A percentile compares a stretch with the other conserved stretches of the same genome.
These are phyloP conservation scores for Callionymus lyra DNA, from an alignment of 2,113 vertebrate genomes.

Conservation along the genomic window DNA sequence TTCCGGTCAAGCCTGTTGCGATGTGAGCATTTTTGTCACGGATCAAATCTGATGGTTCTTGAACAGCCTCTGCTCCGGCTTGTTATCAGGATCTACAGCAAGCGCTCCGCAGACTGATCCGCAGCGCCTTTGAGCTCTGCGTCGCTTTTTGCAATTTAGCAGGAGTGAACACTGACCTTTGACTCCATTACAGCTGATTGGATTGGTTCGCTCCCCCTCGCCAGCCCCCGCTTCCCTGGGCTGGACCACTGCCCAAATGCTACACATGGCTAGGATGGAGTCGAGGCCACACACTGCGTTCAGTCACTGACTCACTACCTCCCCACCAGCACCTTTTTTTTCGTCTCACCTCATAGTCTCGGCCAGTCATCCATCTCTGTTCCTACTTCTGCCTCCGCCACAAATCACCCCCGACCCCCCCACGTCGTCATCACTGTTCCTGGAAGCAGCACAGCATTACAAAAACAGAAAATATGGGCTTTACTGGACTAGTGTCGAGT, in stretches of 20 bases:
- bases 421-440: too few species aligned
- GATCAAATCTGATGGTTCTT: too few species aligned
- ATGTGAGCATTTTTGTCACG: too few species aligned
- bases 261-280: conserved; percentile 20
- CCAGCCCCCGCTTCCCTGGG: not conserved
- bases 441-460: too few species aligned
- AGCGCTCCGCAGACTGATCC: too few species aligned
- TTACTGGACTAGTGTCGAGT: too few species aligned
- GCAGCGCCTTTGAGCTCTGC: too few species aligned
- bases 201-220: conserved; percentile 37
- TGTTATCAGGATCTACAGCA: too few species aligned
- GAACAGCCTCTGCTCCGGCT: too few species aligned
- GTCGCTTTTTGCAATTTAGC: conserved; percentile 31
- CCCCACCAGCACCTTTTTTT: conserved; percentile 3
- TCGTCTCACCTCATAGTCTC: conserved; percentile 9
- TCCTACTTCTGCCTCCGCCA: not conserved
- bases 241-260: conserved; percentile 34
- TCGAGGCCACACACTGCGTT: conserved; percentile 11
- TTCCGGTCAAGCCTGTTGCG: too few species aligned
- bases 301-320: not conserved
- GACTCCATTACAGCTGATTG: conserved; percentile 62
- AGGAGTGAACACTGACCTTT: conserved; percentile 58
- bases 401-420: conserved; percentile 9
- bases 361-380: conserved; percentile 14
- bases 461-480: too few species aligned